These are phyloP conservation scores for Catocala fraxini DNA, from an alignment of 2,888 invertebrate genomes.

Conservation along the genomic window DNA sequence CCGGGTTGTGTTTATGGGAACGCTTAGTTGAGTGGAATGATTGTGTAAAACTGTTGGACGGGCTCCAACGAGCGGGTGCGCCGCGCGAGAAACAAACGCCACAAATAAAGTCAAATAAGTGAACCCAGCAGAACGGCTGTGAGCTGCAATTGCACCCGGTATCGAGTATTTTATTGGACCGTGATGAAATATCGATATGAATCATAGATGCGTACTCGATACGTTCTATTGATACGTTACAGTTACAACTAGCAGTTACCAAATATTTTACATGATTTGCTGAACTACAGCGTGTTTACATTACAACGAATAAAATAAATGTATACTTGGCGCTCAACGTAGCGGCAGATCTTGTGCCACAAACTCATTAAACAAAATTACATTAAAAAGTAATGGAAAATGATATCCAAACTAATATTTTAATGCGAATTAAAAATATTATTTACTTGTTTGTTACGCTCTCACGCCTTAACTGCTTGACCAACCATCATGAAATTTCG, in stretches of 20 bases:
- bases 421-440: too few species aligned
- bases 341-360: too few species aligned
- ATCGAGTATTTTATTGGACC: conserved; percentile 55
- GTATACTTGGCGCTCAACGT: too few species aligned
- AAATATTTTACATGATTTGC: neutral
- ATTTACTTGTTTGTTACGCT: too few species aligned
- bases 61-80: conserved; percentile 76
- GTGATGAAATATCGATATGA: conserved; percentile 54
- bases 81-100: conserved; percentile 76
- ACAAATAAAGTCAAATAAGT: conserved; percentile 85
- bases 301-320: too few species aligned
- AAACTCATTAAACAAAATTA: too few species aligned
- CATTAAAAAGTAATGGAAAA: too few species aligned
- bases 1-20: conserved; percentile 85
- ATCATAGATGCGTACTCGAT: conserved; percentile 42
- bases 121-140: conserved; percentile 66
- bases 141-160: conserved; percentile 52
- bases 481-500: too few species aligned
- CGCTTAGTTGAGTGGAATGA: conserved; percentile 88
- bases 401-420: too few species aligned
- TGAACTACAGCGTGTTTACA: too few species aligned
- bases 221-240: conserved; percentile 21
- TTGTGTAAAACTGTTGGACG: conserved; percentile 87
- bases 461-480: too few species aligned
- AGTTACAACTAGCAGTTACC: conserved; percentile 5